Evolutionary conservation across 1,140 invertebrate genomes (phyloP), one percentile per base, ranked within the genome.

Genomic region (Pachypsylla venusta): DNA sequence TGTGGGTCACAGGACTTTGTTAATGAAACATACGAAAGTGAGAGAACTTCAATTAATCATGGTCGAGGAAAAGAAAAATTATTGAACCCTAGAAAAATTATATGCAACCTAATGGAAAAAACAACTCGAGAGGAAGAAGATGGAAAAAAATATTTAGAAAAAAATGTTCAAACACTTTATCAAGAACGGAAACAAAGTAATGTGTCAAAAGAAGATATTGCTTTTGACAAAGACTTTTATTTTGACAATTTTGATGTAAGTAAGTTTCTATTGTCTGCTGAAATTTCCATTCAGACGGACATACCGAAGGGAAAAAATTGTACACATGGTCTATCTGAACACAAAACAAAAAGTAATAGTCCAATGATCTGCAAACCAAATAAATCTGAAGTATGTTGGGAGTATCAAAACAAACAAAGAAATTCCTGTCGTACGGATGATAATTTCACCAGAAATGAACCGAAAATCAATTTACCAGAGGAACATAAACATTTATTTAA

Each of bases 31-130:
- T 22, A 48, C 5, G 42, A 48, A 48, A 48, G 42, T 22, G 42
- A 48, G 42, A 22, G 5, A 5, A 48, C 16, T 19, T 48, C n/a
- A 5, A 48, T 48, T 48, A 48, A 48, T 48, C 42, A 48, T 48
- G 42, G 42, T 5, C 5, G 42, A 48, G 42, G 42, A 48, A 48
- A 48, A 48, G 42, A 48, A 48, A 48, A 48, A 48, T 19, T 48
- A 48, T 22, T 48, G 4, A 48, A 19, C 42, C 42, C 42, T 7
- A 48, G 42, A 19, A 48, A 48, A 48, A 48, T 5, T 5, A 48
- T 48, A 48, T 19, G 42, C n/a, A n/a, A 19, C 22, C 3, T 48
- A 48, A 48, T 48, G 5, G n/a, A 19, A 48, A 48, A 22, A 3
- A 22, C 7, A 48, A 48, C 42, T 48, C 42, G n/a, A 48, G 42